Conservation (phyloP, 1,140 invertebrate species). For the Conus ventricosus region DNA sequence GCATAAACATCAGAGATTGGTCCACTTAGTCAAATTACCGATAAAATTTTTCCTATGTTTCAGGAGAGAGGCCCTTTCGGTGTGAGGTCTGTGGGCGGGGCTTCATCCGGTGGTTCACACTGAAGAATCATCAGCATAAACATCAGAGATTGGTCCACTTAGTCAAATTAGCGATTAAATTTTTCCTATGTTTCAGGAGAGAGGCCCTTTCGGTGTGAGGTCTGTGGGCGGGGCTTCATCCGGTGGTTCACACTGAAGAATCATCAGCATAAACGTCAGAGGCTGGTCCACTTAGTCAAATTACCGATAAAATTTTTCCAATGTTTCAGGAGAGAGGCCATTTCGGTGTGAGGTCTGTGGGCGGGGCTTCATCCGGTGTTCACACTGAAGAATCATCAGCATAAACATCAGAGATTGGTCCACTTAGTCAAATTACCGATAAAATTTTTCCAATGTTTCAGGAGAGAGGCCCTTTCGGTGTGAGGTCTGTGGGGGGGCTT, state of each 20-base stretch:
- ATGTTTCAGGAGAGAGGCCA: background rate
- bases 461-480: conserved; percentile 1
- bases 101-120: conserved; percentile 19
- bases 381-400: conserved; percentile 11
- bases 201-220: background rate
- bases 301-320: too few relatives aligned
- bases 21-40: background rate
- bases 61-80: background rate
- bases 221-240: conserved; percentile 23
- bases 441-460: background rate
- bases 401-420: background rate
- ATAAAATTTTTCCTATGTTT: too few relatives aligned
- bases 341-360: conserved; percentile 13
- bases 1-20: background rate
- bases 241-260: conserved; percentile 17
- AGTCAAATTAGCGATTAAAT: too few relatives aligned
- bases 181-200: background rate
- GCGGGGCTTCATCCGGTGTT: conserved; percentile 20
- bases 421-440: background rate
- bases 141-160: background rate
- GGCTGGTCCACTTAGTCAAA: background rate
- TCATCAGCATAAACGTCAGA: conserved; percentile 1
- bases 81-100: conserved; percentile 18
- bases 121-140: conserved; percentile 13
- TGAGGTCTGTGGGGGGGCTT: conserved; percentile 19